These are phyloP conservation scores for Argopecten irradians DNA, from an alignment of 1,140 invertebrate genomes.

Conservation along the genomic window DNA sequence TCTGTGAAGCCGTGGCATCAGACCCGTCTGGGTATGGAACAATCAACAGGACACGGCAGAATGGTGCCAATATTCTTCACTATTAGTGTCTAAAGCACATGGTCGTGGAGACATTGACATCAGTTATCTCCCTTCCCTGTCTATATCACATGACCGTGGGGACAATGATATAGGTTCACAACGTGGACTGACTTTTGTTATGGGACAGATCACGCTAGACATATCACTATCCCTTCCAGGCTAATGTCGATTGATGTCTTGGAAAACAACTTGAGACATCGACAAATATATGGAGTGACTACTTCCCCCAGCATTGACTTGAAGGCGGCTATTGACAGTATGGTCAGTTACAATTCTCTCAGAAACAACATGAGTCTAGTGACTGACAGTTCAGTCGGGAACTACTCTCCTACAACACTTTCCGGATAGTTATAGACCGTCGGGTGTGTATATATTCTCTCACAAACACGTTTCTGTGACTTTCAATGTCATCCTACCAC, in stretches of 20 bases:
- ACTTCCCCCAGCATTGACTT: too few species aligned
- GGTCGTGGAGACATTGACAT: neutral
- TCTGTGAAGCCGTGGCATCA: neutral
- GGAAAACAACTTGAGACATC: neutral
- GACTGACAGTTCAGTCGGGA: too few species aligned
- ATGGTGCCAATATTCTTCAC: neutral
- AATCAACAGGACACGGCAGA: neutral
- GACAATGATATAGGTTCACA: neutral
- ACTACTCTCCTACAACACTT: too few species aligned
- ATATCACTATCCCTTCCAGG: neutral
- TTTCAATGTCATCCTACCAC: neutral
- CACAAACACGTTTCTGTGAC: neutral
- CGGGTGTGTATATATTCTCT: too few species aligned
- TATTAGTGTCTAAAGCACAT: neutral
- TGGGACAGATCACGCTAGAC: neutral
- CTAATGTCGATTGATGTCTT: neutral
- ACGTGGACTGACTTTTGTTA: neutral
- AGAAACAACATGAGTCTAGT: too few species aligned
- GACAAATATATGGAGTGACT: slow-evolving; percentile 21
- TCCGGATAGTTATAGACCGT: too few species aligned
- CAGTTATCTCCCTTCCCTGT: too few species aligned
- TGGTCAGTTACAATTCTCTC: neutral
- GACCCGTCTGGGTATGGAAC: neutral
- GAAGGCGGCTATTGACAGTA: neutral
- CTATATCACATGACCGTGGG: slow-evolving; percentile 4